Conservation (phyloP, 2,888 invertebrate species). For the Lepidochrysops patricia region DNA sequence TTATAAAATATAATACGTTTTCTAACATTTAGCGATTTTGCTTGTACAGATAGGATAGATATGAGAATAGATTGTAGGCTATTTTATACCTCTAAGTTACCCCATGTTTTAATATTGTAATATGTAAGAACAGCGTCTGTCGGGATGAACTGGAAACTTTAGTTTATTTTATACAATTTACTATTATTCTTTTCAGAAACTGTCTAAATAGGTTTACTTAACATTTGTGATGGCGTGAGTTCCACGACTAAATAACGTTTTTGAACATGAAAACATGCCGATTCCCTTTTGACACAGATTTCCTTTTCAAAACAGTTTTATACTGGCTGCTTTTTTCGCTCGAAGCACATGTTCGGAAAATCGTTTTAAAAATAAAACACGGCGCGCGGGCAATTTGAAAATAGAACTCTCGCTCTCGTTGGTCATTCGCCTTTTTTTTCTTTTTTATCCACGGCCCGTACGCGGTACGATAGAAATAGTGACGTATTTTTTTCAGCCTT, state of each 20-base stretch:
- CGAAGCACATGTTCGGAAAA: constrained; percentile 35
- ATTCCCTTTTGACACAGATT: constrained; percentile 13
- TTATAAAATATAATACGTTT: too few relatives aligned
- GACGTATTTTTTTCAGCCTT: constrained; percentile 60
- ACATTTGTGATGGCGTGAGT: neutral
- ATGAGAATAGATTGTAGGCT: too few relatives aligned
- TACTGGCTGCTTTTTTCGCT: constrained; percentile 24
- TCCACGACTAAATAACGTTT: neutral
- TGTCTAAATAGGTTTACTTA: neutral
- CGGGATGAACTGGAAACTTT: too few relatives aligned
- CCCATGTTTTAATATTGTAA: too few relatives aligned
- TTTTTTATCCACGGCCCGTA: constrained; percentile 51
- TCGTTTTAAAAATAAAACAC: constrained; percentile 39
- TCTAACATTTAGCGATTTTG: too few relatives aligned
- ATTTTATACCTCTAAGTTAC: too few relatives aligned
- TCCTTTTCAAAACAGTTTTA: constrained; percentile 15
- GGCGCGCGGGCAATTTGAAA: constrained; percentile 55
- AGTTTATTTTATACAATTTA: too few relatives aligned
- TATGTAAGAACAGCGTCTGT: too few relatives aligned
- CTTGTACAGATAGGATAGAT: too few relatives aligned
- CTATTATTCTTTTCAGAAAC: neutral
- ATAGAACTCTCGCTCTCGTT: constrained; percentile 64
- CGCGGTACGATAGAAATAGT: constrained; percentile 68
- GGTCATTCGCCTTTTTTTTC: constrained; percentile 41
- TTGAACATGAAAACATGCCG: neutral